These are phyloP conservation scores for Anhinga anhinga DNA, from an alignment of 2,113 vertebrate species.

Conservation along the genomic window DNA sequence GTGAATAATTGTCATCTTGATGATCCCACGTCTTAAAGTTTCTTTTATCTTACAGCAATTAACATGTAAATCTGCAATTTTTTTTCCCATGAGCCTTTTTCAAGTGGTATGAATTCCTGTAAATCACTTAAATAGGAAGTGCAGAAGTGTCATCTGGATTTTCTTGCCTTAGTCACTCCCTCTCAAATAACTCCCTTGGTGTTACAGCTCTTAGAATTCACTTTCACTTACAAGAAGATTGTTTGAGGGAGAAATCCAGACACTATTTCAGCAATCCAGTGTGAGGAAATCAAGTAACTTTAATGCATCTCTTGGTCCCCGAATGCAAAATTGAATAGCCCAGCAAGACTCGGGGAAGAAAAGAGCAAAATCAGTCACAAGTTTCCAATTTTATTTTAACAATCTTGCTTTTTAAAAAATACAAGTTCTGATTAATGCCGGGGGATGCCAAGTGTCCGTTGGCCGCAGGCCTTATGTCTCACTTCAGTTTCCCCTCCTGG, in stretches of 20 bases:
- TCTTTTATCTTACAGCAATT: slow-evolving; percentile 37
- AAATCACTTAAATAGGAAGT: slow-evolving; percentile 5
- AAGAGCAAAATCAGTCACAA: slow-evolving; percentile 56
- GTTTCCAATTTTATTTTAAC: slow-evolving; percentile 77
- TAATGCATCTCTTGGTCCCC: not conserved
- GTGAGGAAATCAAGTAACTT: not conserved
- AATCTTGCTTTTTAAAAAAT: slow-evolving; percentile 68
- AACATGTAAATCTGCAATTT: not conserved
- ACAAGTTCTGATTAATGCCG: slow-evolving; percentile 55
- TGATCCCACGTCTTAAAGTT: slow-evolving; percentile 13
- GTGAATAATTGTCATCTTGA: not conserved
- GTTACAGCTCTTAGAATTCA: not conserved
- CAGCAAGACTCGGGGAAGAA: not conserved
- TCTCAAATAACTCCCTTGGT: not conserved
- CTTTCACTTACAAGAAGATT: not conserved
- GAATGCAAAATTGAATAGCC: not conserved
- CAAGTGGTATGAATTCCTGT: slow-evolving; percentile 16
- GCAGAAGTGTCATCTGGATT: slow-evolving; percentile 38
- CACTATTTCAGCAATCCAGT: not conserved
- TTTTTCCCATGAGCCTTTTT: not conserved
- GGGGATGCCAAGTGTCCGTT: slow-evolving; percentile 52
- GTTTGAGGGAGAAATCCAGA: not conserved
- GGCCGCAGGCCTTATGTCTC: not conserved
- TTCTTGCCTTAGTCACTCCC: slow-evolving; percentile 19
- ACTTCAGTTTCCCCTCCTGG: not conserved